Evolutionary conservation across 2,888 invertebrate genomes (phyloP), one percentile per base, ranked within the genome.

Genomic region (Mamestra brassicae): DNA sequence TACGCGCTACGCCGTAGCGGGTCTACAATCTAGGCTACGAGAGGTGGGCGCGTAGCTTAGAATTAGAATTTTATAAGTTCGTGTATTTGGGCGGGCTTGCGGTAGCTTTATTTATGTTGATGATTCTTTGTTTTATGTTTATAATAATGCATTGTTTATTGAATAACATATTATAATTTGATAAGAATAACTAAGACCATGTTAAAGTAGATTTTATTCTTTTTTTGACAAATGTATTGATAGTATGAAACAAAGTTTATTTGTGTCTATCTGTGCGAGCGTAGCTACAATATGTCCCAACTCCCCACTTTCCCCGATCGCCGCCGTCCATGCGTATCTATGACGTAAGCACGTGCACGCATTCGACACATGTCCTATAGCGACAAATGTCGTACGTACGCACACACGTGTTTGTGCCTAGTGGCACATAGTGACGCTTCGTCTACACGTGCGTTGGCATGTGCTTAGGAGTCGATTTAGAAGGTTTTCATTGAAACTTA

Each of bases 1-100:
- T 58, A 57, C 3, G 42, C 45, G 84, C 76, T 92, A 91, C 91
- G 89, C 15, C 89, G 90, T 92, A 92, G 91, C 87, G 81, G 86
- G 88, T 89, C 78, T 82, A 75, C 88, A 85, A 73, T 88, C 87
- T 88, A 88, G 66, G 86, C 85, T 80, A 84, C 82, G 82, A 70
- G 52, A 36, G 6, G 6, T 62, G 62, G 61, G 62, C 52, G 78
- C 74, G 78, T 80, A 81, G 85, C 71, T 55, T 71, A 71, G 38
- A 72, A 63, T 73, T 61, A 42, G 58, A 36, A 38, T 42, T 45
- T 15, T 55, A 6, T 13, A n/a, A 38, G 26, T n/a, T 47, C n/a
- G 0, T 47, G 15, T 11, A 3, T 38, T 42, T 10, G n/a, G 26
- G 63, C 13, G 45, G 11, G 54, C 10, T 15, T 8, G 54, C 5